A percentile compares a stretch with the other conserved stretches of the same genome.
Evolutionary conservation across 2,113 vertebrate species (phyloP).

Genomic region (Narcine bancroftii): DNA sequence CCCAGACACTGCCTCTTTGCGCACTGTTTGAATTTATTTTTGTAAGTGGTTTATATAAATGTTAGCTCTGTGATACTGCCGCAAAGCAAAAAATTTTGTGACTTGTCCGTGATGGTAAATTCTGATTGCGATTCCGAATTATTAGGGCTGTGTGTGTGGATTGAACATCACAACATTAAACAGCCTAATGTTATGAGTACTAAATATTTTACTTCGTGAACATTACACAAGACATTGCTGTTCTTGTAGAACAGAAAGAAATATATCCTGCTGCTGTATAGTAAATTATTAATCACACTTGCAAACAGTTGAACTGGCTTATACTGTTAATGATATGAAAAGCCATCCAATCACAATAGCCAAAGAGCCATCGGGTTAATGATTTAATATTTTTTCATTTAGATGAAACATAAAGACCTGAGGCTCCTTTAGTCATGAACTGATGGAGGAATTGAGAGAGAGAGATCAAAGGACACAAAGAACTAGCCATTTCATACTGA

Average conservation of each 20-base stretch:
- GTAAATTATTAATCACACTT: slow-evolving; percentile 33
- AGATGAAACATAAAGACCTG: slow-evolving; percentile 54
- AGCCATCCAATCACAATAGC: slow-evolving; percentile 21
- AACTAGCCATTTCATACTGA: slow-evolving; percentile 50
- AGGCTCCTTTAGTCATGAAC: slow-evolving; percentile 52
- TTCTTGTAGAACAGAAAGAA: background rate
- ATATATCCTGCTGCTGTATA: background rate
- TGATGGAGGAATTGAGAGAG: slow-evolving; percentile 47
- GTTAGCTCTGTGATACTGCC: too few species aligned
- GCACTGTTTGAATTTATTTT: too few species aligned
- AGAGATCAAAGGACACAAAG: slow-evolving; percentile 56
- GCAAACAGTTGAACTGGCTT: slow-evolving; percentile 23
- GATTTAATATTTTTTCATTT: slow-evolving; percentile 65
- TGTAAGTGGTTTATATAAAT: too few species aligned
- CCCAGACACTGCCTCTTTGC: too few species aligned
- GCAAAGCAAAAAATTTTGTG: too few species aligned
- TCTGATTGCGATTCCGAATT: too few species aligned
- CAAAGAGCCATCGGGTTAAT: slow-evolving; percentile 54
- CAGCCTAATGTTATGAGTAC: background rate
- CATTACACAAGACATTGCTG: background rate
- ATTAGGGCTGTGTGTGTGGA: background rate
- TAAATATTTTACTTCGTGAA: background rate
- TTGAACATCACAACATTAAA: background rate
- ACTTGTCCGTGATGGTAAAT: too few species aligned
- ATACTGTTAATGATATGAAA: slow-evolving; percentile 30